Conservation (phyloP, 2,113 vertebrate genomes). For the Rallus limicola region DNA sequence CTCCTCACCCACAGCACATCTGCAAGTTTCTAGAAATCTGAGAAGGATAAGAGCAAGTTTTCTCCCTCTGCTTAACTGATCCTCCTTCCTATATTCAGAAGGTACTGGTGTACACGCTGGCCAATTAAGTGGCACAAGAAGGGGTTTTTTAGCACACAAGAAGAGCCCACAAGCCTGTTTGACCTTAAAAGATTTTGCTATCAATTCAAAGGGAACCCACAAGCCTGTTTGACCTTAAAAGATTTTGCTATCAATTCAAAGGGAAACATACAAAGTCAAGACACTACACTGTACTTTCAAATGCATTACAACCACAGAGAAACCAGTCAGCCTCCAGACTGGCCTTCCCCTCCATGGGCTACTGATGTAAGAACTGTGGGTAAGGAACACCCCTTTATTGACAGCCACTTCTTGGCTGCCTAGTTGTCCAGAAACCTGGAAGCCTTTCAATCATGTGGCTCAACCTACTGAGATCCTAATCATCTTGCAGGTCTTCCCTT, state of each 20-base stretch:
- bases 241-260: background rate
- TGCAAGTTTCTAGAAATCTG: background rate
- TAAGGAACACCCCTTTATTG: background rate
- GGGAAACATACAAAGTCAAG: background rate
- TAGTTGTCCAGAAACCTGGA: background rate
- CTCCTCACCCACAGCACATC: background rate
- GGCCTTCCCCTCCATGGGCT: background rate
- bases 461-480: background rate
- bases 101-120: background rate
- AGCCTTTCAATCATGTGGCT: background rate
- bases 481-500: background rate
- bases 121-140: background rate
- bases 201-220: background rate
- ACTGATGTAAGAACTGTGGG: rapidly evolving
- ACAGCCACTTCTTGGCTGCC: background rate
- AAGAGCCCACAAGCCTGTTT: background rate
- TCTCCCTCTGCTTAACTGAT: background rate
- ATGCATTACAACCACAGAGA: background rate
- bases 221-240: background rate
- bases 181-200: background rate
- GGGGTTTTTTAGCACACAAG: rapidly evolving
- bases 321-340: background rate
- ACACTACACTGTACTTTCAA: background rate
- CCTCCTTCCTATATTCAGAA: background rate
- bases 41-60: background rate